phyloP scores from a whole-genome alignment of 92 coral and sea anemone species.

The Actinostola sp. region DNA sequence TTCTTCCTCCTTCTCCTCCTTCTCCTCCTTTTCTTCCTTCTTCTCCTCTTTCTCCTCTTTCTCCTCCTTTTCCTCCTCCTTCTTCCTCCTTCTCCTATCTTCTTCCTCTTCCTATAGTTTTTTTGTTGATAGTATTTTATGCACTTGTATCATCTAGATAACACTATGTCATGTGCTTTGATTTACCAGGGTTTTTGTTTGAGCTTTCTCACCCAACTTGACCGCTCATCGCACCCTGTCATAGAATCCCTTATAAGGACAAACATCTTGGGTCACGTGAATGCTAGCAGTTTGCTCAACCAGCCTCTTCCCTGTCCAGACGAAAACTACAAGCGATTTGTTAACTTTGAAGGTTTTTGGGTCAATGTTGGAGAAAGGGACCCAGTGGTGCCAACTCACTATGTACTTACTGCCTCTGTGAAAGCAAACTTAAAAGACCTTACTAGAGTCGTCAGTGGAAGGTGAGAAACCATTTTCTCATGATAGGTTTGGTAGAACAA shows the following conservation, averaged over 20 bases:
- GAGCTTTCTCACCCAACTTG: slow-evolving; percentile 93
- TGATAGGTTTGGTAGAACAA: not conserved
- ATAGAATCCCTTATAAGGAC: slow-evolving; percentile 72
- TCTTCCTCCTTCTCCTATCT: too few species aligned
- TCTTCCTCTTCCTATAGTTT: too few species aligned
- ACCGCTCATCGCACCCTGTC: slow-evolving; percentile 87
- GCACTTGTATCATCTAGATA: too few species aligned
- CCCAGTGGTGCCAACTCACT: slow-evolving; percentile 66
- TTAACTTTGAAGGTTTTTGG: slow-evolving; percentile 96
- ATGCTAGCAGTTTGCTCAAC: slow-evolving; percentile 77
- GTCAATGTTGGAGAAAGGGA: slow-evolving; percentile 77
- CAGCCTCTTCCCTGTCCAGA: slow-evolving; percentile 84
- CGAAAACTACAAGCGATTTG: slow-evolving; percentile 45
- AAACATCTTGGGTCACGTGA: slow-evolving; percentile 87
- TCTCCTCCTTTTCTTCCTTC: too few species aligned
- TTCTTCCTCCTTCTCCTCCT: too few species aligned
- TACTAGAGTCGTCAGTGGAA: slow-evolving; percentile 94
- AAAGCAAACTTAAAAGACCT: slow-evolving; percentile 87
- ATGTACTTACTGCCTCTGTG: slow-evolving; percentile 87
- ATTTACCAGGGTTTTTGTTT: slow-evolving; percentile 84
- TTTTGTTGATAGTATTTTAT: too few species aligned
- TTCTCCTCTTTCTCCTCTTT: too few species aligned
- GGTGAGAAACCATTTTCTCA: slow-evolving; percentile 38
- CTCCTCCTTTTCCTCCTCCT: too few species aligned
- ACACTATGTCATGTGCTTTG: not conserved